Evolutionary conservation across 2,888 invertebrate species (phyloP).

Genomic region (Ctenicera cuprea): DNA sequence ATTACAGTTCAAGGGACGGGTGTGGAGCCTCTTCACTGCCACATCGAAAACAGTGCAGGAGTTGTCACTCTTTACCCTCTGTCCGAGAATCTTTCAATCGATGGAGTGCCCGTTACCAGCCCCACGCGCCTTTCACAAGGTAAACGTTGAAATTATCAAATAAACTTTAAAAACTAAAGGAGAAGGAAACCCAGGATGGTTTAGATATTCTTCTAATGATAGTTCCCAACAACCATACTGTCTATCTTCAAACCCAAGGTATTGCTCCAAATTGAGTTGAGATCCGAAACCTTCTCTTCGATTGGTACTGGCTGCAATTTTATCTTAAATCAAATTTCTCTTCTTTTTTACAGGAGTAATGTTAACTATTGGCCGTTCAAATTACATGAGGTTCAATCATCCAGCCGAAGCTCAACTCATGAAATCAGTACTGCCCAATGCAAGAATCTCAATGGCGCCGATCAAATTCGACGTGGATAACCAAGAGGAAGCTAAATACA

Average conservation of each 20-base stretch:
- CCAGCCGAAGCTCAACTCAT: slow-evolving; percentile 92
- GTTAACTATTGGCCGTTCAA: slow-evolving; percentile 92
- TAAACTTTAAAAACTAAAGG: neutral
- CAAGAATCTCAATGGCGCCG: slow-evolving; percentile 86
- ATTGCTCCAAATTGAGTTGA: too few relatives aligned
- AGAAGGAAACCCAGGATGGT: too few relatives aligned
- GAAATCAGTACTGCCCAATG: slow-evolving; percentile 87
- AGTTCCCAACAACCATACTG: too few relatives aligned
- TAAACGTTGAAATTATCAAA: slow-evolving; percentile 68
- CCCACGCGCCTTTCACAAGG: slow-evolving; percentile 90
- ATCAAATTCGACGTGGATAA: slow-evolving; percentile 78
- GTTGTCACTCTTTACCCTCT: slow-evolving; percentile 90
- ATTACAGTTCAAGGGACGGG: slow-evolving; percentile 91
- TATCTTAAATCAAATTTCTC: neutral
- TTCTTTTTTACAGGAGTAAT: slow-evolving; percentile 89
- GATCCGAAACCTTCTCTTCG: too few relatives aligned
- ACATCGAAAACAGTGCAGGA: slow-evolving; percentile 89
- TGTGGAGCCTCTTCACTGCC: slow-evolving; percentile 89
- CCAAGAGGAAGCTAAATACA: slow-evolving; percentile 67
- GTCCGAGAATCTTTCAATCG: slow-evolving; percentile 76
- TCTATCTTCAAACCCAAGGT: too few relatives aligned
- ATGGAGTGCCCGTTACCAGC: slow-evolving; percentile 82
- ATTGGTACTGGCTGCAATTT: too few relatives aligned
- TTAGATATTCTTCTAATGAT: too few relatives aligned
- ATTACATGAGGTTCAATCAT: slow-evolving; percentile 94